A percentile compares a stretch with the other conserved stretches of the same genome.
Conservation (phyloP, 2,888 invertebrate species). For the Dicyrtoma fusca region DNA sequence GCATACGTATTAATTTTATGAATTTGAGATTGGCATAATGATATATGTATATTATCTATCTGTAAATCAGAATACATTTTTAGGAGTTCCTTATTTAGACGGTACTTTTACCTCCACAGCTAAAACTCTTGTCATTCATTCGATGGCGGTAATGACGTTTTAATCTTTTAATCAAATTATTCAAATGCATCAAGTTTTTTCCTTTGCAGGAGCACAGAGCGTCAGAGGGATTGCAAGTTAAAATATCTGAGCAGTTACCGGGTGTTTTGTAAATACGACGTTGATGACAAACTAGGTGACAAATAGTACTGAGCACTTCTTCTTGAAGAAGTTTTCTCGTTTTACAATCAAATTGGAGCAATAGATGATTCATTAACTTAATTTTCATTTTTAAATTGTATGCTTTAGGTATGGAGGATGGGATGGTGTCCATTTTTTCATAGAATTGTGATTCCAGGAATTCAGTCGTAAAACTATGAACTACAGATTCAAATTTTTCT, state of each 20-base stretch:
- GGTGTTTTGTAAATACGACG: conserved; percentile 12
- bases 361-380: conserved; percentile 30
- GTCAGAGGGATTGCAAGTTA: neutral
- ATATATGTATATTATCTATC: too few species aligned
- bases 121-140: neutral
- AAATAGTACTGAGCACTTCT: conserved; percentile 18
- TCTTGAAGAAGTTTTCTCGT: conserved; percentile 15
- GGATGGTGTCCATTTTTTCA: neutral
- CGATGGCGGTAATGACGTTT: neutral
- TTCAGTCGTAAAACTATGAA: conserved; percentile 29
- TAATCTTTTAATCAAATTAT: neutral
- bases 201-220: neutral
- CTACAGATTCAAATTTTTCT: conserved; percentile 24
- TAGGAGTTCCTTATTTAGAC: too few species aligned
- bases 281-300: conserved; percentile 21
- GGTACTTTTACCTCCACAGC: neutral
- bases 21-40: too few species aligned
- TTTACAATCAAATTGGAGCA: conserved; percentile 3
- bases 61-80: too few species aligned
- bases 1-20: too few species aligned
- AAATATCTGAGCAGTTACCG: too few species aligned
- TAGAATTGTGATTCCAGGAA: conserved; percentile 29
- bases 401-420: conserved; percentile 1
- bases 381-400: conserved; percentile 30
- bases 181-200: neutral